Conservation (phyloP, 2,888 invertebrate species). For the Nemurella pictetii region DNA sequence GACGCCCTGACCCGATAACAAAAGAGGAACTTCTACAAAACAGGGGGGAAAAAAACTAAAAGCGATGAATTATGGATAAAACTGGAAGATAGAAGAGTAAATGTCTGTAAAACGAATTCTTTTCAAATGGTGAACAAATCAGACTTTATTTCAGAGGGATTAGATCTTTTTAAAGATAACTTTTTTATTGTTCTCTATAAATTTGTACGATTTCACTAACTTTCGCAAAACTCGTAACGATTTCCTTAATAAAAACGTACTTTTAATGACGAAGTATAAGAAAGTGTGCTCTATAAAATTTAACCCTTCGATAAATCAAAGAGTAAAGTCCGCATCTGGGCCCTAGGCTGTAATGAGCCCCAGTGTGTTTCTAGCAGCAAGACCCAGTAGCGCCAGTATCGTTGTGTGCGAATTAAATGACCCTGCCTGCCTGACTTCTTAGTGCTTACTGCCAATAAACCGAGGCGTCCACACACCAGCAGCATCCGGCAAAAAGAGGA, state of each 20-base stretch:
- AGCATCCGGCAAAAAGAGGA: background rate
- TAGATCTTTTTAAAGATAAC: conserved; percentile 12
- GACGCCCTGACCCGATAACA: conserved; percentile 26
- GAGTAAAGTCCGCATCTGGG: background rate
- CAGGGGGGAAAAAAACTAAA: background rate
- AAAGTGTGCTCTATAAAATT: background rate
- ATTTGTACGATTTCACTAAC: background rate
- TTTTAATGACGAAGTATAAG: conserved; percentile 1
- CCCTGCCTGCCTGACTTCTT: background rate
- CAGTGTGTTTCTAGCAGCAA: no score
- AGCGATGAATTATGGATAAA: conserved; percentile 35
- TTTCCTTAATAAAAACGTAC: conserved; percentile 9
- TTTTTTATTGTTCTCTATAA: conserved; percentile 10
- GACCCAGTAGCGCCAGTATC: no score
- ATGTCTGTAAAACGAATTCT: conserved; percentile 32
- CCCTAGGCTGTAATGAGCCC: background rate
- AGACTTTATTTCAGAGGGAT: conserved; percentile 8
- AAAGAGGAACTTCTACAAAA: conserved; percentile 27
- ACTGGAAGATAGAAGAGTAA: conserved; percentile 31
- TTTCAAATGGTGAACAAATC: conserved; percentile 16
- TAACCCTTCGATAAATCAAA: background rate
- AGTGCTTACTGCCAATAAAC: conserved; percentile 1
- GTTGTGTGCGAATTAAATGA: no score
- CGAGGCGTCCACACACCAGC: background rate
- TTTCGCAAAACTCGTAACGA: background rate